phyloP scores from a whole-genome alignment of 2,113 vertebrate species.

The Phalacrocorax brasilianus region DNA sequence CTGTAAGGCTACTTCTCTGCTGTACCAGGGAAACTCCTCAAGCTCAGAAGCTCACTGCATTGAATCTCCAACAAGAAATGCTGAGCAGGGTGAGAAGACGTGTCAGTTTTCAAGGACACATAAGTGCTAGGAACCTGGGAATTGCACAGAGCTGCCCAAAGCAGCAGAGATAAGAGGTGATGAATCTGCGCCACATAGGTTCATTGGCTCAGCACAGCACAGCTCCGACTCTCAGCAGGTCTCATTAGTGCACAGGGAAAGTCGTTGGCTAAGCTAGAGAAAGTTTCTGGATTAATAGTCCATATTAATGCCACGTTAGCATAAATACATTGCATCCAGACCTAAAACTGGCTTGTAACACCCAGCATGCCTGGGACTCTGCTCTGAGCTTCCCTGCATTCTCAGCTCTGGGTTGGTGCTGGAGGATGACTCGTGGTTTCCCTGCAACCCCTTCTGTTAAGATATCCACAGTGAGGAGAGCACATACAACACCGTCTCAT shows the following conservation, averaged over 20 bases:
- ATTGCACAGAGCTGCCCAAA: background rate
- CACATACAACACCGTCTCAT: background rate
- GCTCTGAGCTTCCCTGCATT: background rate
- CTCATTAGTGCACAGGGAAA: background rate
- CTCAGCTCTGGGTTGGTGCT: background rate
- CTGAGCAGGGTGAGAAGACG: background rate
- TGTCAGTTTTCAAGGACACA: background rate
- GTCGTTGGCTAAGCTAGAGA: background rate
- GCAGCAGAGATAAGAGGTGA: background rate
- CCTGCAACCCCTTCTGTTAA: background rate
- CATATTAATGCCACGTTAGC: background rate
- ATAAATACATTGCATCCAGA: background rate
- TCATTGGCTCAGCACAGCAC: fast-evolving
- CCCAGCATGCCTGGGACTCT: background rate
- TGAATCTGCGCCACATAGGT: fast-evolving
- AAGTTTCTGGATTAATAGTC: background rate
- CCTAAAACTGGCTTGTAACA: background rate
- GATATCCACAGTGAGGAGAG: background rate
- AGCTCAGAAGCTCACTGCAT: background rate
- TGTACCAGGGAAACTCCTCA: background rate
- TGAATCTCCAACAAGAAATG: background rate
- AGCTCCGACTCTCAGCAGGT: background rate
- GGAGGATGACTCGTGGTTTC: background rate
- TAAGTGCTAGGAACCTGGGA: background rate
- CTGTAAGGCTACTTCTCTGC: background rate